Percentiles rank a stretch among this genome's conserved stretches.
phyloP scores from a whole-genome alignment of 2,113 vertebrate species.

The Brienomyrus brachyistius region DNA sequence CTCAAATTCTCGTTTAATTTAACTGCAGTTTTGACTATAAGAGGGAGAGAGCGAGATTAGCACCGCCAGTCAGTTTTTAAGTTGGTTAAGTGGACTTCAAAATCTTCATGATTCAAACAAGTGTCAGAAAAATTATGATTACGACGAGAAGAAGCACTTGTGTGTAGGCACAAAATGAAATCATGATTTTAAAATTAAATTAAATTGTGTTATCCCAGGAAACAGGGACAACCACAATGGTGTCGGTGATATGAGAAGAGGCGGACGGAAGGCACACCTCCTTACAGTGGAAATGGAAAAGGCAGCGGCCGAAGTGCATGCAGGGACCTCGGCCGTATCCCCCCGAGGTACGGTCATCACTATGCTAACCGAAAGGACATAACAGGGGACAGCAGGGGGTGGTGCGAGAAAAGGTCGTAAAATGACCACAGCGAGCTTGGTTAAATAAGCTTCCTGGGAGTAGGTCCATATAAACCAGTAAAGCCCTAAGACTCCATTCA shows the following conservation, averaged over 20 bases:
- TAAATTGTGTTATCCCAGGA: too few relatives aligned
- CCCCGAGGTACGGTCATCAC: not conserved
- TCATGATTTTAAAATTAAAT: not conserved
- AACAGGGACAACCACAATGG: not conserved
- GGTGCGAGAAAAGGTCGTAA: not conserved
- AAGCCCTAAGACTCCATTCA: not conserved
- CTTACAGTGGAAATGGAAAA: not conserved
- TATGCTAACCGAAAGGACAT: not conserved
- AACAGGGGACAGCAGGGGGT: not conserved
- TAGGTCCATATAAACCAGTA: not conserved
- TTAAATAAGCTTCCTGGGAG: not conserved
- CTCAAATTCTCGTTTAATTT: not conserved
- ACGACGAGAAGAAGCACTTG: not conserved
- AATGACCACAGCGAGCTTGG: not conserved
- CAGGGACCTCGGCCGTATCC: not conserved
- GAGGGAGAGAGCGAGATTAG: not conserved
- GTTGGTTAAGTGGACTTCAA: not conserved
- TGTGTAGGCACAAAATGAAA: not conserved
- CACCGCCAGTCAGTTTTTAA: not conserved
- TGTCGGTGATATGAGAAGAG: not conserved
- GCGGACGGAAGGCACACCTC: not conserved
- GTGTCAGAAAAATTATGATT: not conserved
- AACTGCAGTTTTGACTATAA: not conserved
- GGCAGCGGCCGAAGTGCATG: not conserved
- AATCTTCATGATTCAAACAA: not conserved